phyloP scores from a whole-genome alignment of 1,140 invertebrate species.

The Heliconius nattereri region DNA sequence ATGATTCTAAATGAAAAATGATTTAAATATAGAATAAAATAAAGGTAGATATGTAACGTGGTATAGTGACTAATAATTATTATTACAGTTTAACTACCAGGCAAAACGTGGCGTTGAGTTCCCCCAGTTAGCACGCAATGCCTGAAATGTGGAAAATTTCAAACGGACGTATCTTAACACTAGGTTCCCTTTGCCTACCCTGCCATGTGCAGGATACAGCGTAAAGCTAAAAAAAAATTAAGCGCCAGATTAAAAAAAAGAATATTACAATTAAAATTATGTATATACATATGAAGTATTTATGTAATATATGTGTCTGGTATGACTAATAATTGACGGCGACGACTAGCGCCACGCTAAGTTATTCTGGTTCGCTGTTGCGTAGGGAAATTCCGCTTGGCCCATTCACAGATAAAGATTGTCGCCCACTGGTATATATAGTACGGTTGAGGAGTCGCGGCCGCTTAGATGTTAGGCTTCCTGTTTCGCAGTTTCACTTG shows the following conservation, averaged over 20 bases:
- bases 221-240: too few relatives aligned
- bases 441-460: background rate
- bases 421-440: constrained; percentile 17
- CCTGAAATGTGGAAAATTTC: too few relatives aligned
- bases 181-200: too few relatives aligned
- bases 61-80: background rate
- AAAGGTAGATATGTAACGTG: background rate
- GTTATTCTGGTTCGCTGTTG: constrained; percentile 37
- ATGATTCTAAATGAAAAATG: background rate
- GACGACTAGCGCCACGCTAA: constrained; percentile 11
- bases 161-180: too few relatives aligned
- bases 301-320: constrained; percentile 1
- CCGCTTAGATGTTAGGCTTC: background rate
- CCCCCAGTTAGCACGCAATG: too few relatives aligned
- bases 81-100: too few relatives aligned
- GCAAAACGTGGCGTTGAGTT: too few relatives aligned
- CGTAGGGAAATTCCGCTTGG: constrained; percentile 39
- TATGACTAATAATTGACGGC: constrained; percentile 16
- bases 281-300: background rate
- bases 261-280: too few relatives aligned
- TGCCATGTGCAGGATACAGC: too few relatives aligned
- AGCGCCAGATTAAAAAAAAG: too few relatives aligned
- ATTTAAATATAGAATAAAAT: background rate
- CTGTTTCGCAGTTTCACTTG: too few relatives aligned
- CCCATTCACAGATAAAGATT: constrained; percentile 36